A percentile compares a stretch with the other conserved stretches of the same genome.
Evolutionary conservation across 2,888 invertebrate species (phyloP).

Genomic region (Ophraella communa): DNA sequence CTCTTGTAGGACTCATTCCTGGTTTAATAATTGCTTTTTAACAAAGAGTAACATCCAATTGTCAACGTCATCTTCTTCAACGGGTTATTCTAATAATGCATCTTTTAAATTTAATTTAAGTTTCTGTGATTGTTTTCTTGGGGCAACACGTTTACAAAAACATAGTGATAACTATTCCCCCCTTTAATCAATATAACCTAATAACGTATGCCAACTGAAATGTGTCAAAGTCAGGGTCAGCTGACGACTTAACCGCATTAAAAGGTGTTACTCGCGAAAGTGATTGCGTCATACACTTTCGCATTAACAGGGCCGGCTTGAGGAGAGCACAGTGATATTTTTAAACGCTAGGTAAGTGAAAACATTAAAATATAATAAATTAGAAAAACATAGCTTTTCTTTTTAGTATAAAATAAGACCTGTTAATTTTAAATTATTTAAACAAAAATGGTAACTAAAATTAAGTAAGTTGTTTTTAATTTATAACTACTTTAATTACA

Average conservation of each 20-base stretch:
- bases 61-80: slow-evolving; percentile 6
- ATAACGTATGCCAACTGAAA: background rate
- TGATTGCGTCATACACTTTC: background rate
- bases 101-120: background rate
- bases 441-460: background rate
- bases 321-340: too few relatives aligned
- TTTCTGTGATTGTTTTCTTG: background rate
- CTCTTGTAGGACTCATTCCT: slow-evolving; percentile 64
- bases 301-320: background rate
- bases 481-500: background rate
- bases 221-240: slow-evolving; percentile 6
- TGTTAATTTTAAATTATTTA: background rate
- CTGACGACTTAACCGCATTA: background rate
- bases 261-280: background rate
- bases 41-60: background rate
- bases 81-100: background rate
- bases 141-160: background rate
- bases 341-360: too few relatives aligned
- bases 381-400: too few relatives aligned
- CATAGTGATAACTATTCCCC: background rate
- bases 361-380: too few relatives aligned
- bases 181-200: slow-evolving; percentile 4
- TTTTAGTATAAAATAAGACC: too few relatives aligned
- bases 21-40: background rate
- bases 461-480: too few relatives aligned